Evolutionary conservation across 2,113 vertebrate genomes (phyloP).

Genomic region (Coptodon bakossiorum): DNA sequence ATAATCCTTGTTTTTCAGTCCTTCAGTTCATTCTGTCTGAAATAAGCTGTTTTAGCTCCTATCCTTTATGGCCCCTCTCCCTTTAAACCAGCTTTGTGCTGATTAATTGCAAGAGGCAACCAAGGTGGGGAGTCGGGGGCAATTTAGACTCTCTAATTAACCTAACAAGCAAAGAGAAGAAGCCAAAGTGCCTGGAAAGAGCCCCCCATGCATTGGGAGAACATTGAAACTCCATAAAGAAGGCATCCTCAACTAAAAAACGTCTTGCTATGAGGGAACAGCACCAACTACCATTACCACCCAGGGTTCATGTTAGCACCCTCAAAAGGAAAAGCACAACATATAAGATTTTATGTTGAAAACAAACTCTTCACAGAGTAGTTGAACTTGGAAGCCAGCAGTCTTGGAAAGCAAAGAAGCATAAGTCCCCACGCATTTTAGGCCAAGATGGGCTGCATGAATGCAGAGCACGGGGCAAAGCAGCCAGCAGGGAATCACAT

Average conservation of each 20-base stretch:
- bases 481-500: not conserved
- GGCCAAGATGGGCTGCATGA: not conserved
- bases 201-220: not conserved
- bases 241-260: not conserved
- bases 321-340: not conserved
- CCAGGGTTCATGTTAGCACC: not conserved
- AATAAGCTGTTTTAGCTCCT: not conserved
- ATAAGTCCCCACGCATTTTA: not conserved
- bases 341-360: not conserved
- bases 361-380: not conserved
- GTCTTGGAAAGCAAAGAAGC: not conserved
- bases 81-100: not conserved
- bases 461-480: not conserved
- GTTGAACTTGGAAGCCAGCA: not conserved
- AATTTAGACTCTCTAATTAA: not conserved
- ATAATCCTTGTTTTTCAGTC: not conserved
- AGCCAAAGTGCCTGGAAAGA: not conserved
- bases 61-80: not conserved
- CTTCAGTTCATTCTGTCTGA: not conserved
- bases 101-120: not conserved
- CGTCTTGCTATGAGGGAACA: not conserved
- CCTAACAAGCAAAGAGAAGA: not conserved
- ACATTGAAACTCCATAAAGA: not conserved
- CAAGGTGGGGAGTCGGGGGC: not conserved
- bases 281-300: not conserved